These are phyloP conservation scores for Ametastegia equiseti DNA, from an alignment of 2,888 invertebrate species.

Conservation along the genomic window DNA sequence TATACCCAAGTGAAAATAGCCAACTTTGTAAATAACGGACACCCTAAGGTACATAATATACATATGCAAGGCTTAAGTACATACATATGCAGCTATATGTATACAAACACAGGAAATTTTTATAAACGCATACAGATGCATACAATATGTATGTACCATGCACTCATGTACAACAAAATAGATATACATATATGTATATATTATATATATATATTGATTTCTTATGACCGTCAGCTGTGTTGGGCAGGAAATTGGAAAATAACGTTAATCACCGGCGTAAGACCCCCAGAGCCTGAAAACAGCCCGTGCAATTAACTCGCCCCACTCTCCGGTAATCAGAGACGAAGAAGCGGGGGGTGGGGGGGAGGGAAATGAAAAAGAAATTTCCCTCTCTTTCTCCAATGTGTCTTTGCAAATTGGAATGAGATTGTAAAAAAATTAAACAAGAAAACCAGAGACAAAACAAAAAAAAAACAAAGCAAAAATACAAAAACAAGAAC, in stretches of 20 bases:
- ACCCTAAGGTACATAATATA: no score
- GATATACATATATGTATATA: neutral
- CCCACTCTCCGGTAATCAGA: neutral
- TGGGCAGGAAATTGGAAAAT: constrained; percentile 44
- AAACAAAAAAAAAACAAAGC: neutral
- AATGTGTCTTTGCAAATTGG: no score
- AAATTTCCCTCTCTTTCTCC: neutral
- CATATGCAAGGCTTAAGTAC: no score
- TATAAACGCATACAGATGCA: no score
- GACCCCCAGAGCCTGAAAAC: neutral
- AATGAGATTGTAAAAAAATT: no score
- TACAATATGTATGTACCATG: no score
- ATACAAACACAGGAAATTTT: no score
- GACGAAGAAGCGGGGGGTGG: neutral
- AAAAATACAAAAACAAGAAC: neutral
- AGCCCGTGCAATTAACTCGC: neutral
- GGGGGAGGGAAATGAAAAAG: neutral
- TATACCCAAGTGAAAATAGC: no score
- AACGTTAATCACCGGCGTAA: constrained; percentile 1
- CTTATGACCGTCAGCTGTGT: constrained; percentile 41
- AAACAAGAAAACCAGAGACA: neutral
- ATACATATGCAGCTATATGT: no score
- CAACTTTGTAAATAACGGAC: no score
- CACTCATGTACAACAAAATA: no score
- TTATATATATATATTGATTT: constrained; percentile 34